phyloP scores from a whole-genome alignment of 2,113 vertebrate genomes.

The Potamarius usumacintae region DNA sequence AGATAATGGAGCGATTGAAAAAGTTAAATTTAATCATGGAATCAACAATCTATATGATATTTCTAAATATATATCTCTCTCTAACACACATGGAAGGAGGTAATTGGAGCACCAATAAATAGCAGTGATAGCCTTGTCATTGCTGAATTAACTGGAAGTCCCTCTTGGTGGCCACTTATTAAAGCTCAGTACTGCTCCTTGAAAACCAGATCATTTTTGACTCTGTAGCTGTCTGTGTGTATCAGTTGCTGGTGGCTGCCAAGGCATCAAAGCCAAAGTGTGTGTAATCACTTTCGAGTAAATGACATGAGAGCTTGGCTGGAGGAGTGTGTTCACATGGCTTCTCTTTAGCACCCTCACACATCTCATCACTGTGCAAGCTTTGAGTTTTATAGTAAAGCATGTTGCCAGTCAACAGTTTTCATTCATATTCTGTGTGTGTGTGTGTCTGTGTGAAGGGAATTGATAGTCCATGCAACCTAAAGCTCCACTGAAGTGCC shows the following conservation, averaged over 20 bases:
- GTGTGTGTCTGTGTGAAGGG: not conserved
- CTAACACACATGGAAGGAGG: not conserved
- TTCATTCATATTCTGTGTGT: not conserved
- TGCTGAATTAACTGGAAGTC: not conserved
- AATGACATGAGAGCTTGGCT: constrained; percentile 2
- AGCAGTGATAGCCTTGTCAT: not conserved
- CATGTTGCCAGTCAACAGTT: not conserved
- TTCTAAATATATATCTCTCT: not conserved
- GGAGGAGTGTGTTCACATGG: not conserved
- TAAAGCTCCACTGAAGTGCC: not conserved
- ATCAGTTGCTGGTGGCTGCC: not conserved
- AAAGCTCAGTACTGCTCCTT: not conserved
- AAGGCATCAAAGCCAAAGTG: constrained; percentile 24
- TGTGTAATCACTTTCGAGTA: constrained; percentile 31
- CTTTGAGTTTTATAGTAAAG: constrained; percentile 16
- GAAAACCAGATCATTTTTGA: not conserved
- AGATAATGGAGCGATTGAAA: too few relatives aligned
- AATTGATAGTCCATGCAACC: not conserved
- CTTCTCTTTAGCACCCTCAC: constrained; percentile 10
- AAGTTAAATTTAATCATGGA: not conserved
- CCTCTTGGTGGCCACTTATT: not conserved
- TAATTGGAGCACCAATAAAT: not conserved
- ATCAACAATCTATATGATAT: not conserved
- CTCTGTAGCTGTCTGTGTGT: not conserved
- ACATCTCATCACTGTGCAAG: not conserved